Conservation (phyloP, 1,140 invertebrate species). For the honey bee (Apis mellifera) region Amel_HAv3.1 CM009935.2:8630501-8631000, state of each 20-base stretch:
- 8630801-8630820: conserved; percentile 25
- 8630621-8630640: no score
- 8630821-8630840: not conserved
- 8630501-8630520: not conserved
- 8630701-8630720: no score
- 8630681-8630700: no score
- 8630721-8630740: not conserved
- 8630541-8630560: not conserved
- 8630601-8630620: not conserved
- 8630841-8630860: not conserved
- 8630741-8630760: not conserved
- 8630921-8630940: not conserved
- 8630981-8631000: no score
- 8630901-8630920: not conserved
- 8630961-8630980: no score
- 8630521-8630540: not conserved
- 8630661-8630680: not conserved
- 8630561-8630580: not conserved
- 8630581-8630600: not conserved
- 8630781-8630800: not conserved
- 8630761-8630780: not conserved
- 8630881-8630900: not conserved
- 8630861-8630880: conserved; percentile 13
- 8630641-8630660: no score
- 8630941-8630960: not conserved